Conservation (phyloP, 2,888 invertebrate genomes). For the Alcis repandata region DNA sequence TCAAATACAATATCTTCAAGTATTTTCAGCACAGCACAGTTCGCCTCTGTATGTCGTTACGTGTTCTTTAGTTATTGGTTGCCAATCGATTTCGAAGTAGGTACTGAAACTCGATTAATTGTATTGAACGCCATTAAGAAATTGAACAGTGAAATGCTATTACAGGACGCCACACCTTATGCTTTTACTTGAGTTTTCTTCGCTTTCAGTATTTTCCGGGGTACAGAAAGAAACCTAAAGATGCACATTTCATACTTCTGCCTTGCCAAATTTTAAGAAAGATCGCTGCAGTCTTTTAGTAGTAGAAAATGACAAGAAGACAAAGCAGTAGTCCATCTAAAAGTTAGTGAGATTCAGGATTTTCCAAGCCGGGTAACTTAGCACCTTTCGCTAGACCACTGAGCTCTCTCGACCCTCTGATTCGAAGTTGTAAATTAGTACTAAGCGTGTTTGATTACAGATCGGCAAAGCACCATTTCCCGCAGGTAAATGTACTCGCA, state of each 20-base stretch:
- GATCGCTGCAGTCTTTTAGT: no score
- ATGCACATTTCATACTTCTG: no score
- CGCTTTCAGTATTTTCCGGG: background rate
- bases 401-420: background rate
- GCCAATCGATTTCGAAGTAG: conserved; percentile 1
- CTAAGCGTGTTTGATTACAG: no score
- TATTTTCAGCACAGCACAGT: background rate
- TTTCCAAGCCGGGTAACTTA: background rate
- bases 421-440: background rate
- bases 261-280: no score
- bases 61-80: conserved; percentile 15
- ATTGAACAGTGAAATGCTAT: conserved; percentile 3
- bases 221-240: background rate
- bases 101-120: background rate
- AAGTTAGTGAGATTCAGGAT: no score
- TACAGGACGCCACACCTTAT: background rate
- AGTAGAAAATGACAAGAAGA: no score
- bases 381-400: no score
- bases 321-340: background rate
- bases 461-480: no score
- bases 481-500: no score
- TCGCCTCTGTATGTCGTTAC: background rate
- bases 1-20: background rate
- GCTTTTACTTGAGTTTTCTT: background rate
- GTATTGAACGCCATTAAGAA: conserved; percentile 9